phyloP scores from a whole-genome alignment of 2,888 invertebrate genomes.

The Plagodis dolabraria region DNA sequence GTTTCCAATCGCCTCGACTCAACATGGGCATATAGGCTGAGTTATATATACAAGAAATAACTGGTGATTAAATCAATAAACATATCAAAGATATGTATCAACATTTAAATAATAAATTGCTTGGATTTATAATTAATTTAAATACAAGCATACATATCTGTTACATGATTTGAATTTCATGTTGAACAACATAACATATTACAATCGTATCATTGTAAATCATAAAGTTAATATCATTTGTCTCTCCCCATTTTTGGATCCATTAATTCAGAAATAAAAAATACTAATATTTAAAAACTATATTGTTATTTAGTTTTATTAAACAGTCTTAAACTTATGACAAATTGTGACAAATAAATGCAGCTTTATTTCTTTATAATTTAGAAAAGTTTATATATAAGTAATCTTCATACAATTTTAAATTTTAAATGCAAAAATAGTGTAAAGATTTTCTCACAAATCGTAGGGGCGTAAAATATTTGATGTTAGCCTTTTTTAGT shows the following conservation, averaged over 20 bases:
- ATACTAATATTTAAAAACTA: neutral
- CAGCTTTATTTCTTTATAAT: too few relatives aligned
- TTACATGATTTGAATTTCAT: slow-evolving; percentile 14
- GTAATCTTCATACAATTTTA: too few relatives aligned
- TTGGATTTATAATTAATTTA: slow-evolving; percentile 11
- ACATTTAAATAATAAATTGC: slow-evolving; percentile 20
- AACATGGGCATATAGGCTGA: slow-evolving; percentile 9
- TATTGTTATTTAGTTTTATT: too few relatives aligned
- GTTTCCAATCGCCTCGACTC: slow-evolving; percentile 7
- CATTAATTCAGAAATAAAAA: neutral
- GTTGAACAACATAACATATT: slow-evolving; percentile 4
- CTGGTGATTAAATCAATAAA: slow-evolving; percentile 20
- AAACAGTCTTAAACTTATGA: too few relatives aligned
- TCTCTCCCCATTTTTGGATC: neutral
- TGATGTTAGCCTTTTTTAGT: too few relatives aligned
- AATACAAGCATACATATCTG: slow-evolving; percentile 2
- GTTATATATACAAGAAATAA: slow-evolving; percentile 18
- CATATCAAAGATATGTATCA: slow-evolving; percentile 1
- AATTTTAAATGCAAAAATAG: too few relatives aligned
- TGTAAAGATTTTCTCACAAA: too few relatives aligned
- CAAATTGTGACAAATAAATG: too few relatives aligned
- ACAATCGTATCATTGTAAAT: slow-evolving; percentile 9
- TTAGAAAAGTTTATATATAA: too few relatives aligned
- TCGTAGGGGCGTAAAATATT: too few relatives aligned
- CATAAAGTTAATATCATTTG: neutral